Base-by-base conservation (phyloP, 2,888 invertebrate genomes). In the Xylota segnis region DNA sequence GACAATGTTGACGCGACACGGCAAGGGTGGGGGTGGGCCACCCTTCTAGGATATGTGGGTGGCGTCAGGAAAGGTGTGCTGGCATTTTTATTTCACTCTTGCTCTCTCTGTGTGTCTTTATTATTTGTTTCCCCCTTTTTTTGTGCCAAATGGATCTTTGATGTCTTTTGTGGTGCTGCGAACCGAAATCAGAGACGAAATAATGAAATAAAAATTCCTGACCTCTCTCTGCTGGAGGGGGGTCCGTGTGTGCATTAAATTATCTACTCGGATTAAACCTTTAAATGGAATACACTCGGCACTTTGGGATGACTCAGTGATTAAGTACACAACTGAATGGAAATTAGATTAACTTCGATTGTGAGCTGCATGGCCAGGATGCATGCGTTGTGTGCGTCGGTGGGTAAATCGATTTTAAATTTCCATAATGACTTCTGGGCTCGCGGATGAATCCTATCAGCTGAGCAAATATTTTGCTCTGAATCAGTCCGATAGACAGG, bases 71-170 rank as follows among this genome's bases (percentile, higher is more conserved):
- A 66, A 66, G 65, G 70, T 84, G 81, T 76, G 79, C 29, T 76
- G 81, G 84, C 65, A 84, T 81, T 75, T 84, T 71, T 79, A 74
- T 70, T 74, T 74, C 27, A n/a, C 61, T 66, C 47, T 27, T 47
- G 18, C 52, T 54, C 18, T 37, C 16, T 52, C 32, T 76, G 43
- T 50, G 59, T 27, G 61, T 63, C 58, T 76, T 82, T 50, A 70
- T 75, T 71, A 70, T 76, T 68, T 63, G 32, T 23, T 52, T 59
- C 27, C 43, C 29, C 3, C 10, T 40, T 68, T 75, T 12, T 34
- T 40, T n/a, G 16, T 43, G 18, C 5, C 32, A 77, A 59, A 66
- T 45, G 61, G 54, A 63, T 77, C 61, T 37, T 59, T 78, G 66
- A 71, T 56, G 47, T 27, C 68, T 23, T 78, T 78, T 63, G 61